Base-by-base conservation (phyloP, 1,140 invertebrate genomes). In the Euura saliciscinereae region DNA sequence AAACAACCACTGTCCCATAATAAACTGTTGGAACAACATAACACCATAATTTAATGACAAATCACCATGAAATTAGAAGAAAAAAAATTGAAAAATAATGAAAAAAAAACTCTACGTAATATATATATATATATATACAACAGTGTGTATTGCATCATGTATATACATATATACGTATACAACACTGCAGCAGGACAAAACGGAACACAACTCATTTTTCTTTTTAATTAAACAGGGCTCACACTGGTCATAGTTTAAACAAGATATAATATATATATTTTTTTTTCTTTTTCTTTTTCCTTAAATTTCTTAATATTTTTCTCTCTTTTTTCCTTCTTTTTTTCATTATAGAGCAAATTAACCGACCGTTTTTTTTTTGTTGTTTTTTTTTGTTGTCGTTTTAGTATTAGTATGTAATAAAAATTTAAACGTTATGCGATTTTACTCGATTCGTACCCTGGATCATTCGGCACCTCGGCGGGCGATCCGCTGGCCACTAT, bases 391-490 rank as follows among this genome's bases (percentile, higher is more conserved):
- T 51, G 28, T 28, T 28, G 28, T 28, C 0, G 46, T 51, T 51
- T n/a, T 8, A 51, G 7, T 51, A 51, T 8, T 51, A 7, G 7
- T 51, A n/a, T 8, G 7, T 7, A 51, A 51, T 51, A 51, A n/a
- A n/a, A 8, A 51, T 51, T n/a, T 7, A 51, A 8, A 8, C 46
- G 7, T 51, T 51, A 8, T 51, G n/a, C 11, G 7, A 51, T 51
- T 13, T 65, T 11, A 43, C 11, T 44, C 42, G 73, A 71, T 76
- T 90, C 92, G 89, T 93, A 96, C 94, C 94, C 94, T 86, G 94
- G 94, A 90, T 96, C 94, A 90, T 96, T 95, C 87, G 94, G 93
- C 86, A 95, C 93, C 89, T 96, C 94, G 71, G 93, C 92, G 72
- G 93, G 93, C 80, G 93, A 93, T 82, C 92, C 92, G 85, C 92